A percentile compares a stretch with the other conserved stretches of the same genome.
These are phyloP conservation scores for Tinea trinotella DNA, from an alignment of 2,888 invertebrate genomes.

Conservation along the genomic window DNA sequence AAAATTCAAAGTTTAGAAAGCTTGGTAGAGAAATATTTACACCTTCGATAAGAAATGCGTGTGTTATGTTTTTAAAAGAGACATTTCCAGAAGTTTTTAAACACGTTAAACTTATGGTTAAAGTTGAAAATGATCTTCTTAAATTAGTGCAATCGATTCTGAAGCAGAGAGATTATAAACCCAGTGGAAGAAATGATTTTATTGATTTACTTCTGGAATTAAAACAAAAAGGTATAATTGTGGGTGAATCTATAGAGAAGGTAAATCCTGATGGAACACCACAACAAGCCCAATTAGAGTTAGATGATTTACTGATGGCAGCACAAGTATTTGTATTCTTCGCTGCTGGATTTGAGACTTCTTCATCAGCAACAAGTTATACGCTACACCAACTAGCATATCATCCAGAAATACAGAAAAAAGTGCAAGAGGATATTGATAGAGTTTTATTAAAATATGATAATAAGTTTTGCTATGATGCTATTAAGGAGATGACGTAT, in stretches of 20 bases:
- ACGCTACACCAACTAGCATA: constrained; percentile 47
- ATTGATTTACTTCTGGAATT: constrained; percentile 42
- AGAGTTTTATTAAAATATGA: constrained; percentile 42
- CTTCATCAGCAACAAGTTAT: constrained; percentile 43
- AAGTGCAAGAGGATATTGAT: constrained; percentile 55
- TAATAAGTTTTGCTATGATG: constrained; percentile 49
- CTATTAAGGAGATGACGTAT: constrained; percentile 53
- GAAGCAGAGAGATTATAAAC: constrained; percentile 37
- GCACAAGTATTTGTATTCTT: constrained; percentile 47
- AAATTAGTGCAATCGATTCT: constrained; percentile 38
- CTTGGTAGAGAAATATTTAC: constrained; percentile 20
- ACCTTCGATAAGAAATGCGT: constrained; percentile 12
- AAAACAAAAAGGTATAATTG: constrained; percentile 35
- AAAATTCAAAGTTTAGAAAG: constrained; percentile 40
- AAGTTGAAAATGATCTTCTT: constrained; percentile 36
- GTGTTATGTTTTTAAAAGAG: constrained; percentile 30
- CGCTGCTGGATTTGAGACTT: constrained; percentile 47
- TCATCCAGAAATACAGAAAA: constrained; percentile 54
- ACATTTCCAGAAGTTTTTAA: constrained; percentile 37
- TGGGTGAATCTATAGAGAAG: constrained; percentile 38
- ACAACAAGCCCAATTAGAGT: constrained; percentile 29
- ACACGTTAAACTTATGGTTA: constrained; percentile 31
- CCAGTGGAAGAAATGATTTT: constrained; percentile 42
- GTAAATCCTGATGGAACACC: constrained; percentile 34
- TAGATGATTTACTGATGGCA: constrained; percentile 37